phyloP scores from a whole-genome alignment of 2,888 invertebrate species.

The Drosophila aldrichi region DNA sequence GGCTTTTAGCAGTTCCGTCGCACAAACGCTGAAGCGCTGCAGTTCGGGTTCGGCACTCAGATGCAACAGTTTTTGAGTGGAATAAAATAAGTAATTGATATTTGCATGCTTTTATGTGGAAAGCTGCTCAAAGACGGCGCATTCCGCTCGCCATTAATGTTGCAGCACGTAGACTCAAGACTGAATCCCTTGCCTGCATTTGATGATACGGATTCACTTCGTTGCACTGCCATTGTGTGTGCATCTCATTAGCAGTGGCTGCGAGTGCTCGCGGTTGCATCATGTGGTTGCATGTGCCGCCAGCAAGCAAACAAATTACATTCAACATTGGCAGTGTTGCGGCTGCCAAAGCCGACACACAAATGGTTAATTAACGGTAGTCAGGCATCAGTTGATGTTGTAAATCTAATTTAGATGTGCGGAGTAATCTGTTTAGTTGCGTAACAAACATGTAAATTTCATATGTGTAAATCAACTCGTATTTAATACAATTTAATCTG shows the following conservation, averaged over 20 bases:
- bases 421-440: neutral
- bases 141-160: slow-evolving; percentile 4
- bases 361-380: slow-evolving; percentile 4
- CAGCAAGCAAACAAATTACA: neutral
- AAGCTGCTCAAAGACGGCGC: neutral
- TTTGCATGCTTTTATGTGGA: neutral
- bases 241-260: slow-evolving; percentile 36
- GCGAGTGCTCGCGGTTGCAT: neutral
- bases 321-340: neutral
- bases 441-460: neutral
- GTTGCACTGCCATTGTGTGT: neutral
- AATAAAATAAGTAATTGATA: slow-evolving; percentile 17
- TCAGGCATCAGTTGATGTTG: neutral
- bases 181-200: neutral
- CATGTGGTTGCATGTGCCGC: neutral
- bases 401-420: neutral
- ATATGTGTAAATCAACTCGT: neutral
- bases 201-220: neutral
- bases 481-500: neutral
- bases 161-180: neutral
- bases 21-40: neutral
- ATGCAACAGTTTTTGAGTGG: slow-evolving; percentile 35
- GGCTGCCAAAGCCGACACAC: neutral
- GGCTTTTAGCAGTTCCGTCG: neutral
- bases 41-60: neutral